Base-by-base conservation (phyloP, 2,113 vertebrate genomes). In the Struthidea cinerea region DNA sequence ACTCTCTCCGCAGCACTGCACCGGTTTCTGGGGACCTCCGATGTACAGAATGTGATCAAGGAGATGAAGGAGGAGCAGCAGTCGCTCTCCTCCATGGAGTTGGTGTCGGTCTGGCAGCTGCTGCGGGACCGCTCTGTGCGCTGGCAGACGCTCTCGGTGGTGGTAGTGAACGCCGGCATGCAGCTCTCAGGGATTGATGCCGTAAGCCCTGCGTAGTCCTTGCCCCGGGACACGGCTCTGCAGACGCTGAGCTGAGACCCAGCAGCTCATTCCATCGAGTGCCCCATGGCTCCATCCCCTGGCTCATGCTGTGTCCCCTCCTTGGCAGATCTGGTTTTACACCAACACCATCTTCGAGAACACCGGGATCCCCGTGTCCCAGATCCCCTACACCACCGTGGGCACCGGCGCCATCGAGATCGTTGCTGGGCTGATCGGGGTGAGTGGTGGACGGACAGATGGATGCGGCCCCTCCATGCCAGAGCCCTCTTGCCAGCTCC, bases 171-270 rank as follows among this genome's bases (percentile, higher is more conserved):
- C 71, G 97, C 98, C 0, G 98, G 99, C 91, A 99, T 99, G 98
- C 99, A 99, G 97, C 98, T 99, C 69, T 99, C 99, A 0, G 99
- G 99, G 65, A 99, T 99, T 2, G 98, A 99, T 32, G 98, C 98
- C 3, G 99, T 99, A 96, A 98, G 99, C 71, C 57, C 69, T 8
- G 2, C 1, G 0, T 1, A 11, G 18, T 32, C 78, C 49, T 52
- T 0, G 0, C 44, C 32, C 56, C 0, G 0, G 18, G 18, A 68
- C 33, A 39, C 5, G 3, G 41, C 84, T 83, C 78, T 46, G 73
- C 23, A n/a, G 74, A 11, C 4, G 1, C 73, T 21, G 67, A 69
- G 89, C 93, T 83, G 52, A 64, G 68, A n/a, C 56, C 52, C 13
- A 64, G 60, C 56, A 49, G 39, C 52, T 41, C 57, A 1, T 57